Conservation (phyloP, 23 tunicate genomes). For the Styela clava region DNA sequence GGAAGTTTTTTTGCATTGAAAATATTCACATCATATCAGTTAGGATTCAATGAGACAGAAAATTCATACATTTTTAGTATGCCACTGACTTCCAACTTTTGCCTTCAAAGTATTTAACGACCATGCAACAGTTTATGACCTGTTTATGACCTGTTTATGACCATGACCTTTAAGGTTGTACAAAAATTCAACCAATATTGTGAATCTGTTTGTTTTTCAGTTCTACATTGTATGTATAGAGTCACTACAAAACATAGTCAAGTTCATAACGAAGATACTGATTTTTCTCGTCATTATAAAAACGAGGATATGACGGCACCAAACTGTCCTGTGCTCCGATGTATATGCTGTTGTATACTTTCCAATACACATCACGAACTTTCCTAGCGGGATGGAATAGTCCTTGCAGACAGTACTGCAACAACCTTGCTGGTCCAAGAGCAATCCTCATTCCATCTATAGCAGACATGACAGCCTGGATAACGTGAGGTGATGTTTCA, state of each 20-base stretch:
- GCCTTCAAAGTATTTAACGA: too few relatives aligned
- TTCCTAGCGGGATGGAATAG: slow-evolving; percentile 92
- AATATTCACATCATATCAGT: too few relatives aligned
- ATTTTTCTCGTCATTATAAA: slow-evolving; percentile 95
- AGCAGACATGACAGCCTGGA: slow-evolving; percentile 99
- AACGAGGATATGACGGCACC: slow-evolving; percentile 92
- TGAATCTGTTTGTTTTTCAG: too few relatives aligned
- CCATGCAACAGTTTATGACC: too few relatives aligned
- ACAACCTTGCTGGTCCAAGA: slow-evolving; percentile 74
- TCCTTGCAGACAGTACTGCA: slow-evolving; percentile 96
- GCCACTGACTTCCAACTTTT: too few relatives aligned
- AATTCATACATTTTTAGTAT: too few relatives aligned
- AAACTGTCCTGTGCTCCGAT: slow-evolving; percentile 94
- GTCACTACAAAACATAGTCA: slow-evolving; percentile 73
- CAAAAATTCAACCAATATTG: too few relatives aligned
- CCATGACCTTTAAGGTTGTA: too few relatives aligned
- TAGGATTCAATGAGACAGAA: too few relatives aligned
- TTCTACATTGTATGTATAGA: too few relatives aligned
- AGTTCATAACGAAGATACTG: slow-evolving; percentile 94
- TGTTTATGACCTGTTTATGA: too few relatives aligned
- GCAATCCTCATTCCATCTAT: slow-evolving; percentile 92
- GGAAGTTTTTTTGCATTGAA: too few relatives aligned
- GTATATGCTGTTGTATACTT: slow-evolving; percentile 89
- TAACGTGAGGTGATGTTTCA: slow-evolving; percentile 95
- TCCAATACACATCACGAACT: slow-evolving; percentile 97